Evolutionary conservation across 2,113 vertebrate species (phyloP), one percentile per base, ranked within the genome.

Genomic region (Callopanchax toddi): DNA sequence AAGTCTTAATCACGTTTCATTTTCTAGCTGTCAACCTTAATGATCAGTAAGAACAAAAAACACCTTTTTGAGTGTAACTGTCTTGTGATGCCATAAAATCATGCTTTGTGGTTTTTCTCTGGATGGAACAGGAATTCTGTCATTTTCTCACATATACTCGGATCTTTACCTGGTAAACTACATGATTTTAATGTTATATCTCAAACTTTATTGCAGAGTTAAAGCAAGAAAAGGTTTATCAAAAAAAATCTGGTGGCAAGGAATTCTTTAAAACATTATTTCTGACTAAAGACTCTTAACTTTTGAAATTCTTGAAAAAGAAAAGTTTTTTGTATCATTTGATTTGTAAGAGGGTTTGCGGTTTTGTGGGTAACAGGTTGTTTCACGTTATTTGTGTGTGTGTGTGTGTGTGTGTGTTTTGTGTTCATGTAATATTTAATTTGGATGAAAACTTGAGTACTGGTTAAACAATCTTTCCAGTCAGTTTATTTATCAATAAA

Each of bases 261-360:
- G 18, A 62, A 36, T 3, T 54, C 34, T 60, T 68, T 9, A 29
- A 51, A 34, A 17, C 42, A 0, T 29, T 15, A 17, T 6, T 10
- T 8, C 10, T 32, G 29, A 49, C 49, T 53, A 13, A 37, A 25
- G 26, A 44, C 20, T 48, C 6, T 8, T 23, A 54, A 58, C 69
- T 12, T 23, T 52, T 57, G 10, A 36, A 62, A 55, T 67, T 12
- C 29, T 52, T 57, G 10, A 40, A 62, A 55, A 55, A 21, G 2
- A 1, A 22, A 16, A 8, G 20, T 61, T 63, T 78, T 76, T 85
- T 82, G 20, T 84, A 77, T 67, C 12, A 68, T 83, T 68, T 83
- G 48, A 58, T 76, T 74, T 49, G 37, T 11, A 49, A 71, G 60
- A 78, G 61, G 12, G 52, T 77, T 79, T 89, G 84, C 63, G 40